Evolutionary conservation across 1,140 invertebrate genomes (phyloP), one percentile per base, ranked within the genome.

Genomic region (Cardiocondyla obscurior): DNA sequence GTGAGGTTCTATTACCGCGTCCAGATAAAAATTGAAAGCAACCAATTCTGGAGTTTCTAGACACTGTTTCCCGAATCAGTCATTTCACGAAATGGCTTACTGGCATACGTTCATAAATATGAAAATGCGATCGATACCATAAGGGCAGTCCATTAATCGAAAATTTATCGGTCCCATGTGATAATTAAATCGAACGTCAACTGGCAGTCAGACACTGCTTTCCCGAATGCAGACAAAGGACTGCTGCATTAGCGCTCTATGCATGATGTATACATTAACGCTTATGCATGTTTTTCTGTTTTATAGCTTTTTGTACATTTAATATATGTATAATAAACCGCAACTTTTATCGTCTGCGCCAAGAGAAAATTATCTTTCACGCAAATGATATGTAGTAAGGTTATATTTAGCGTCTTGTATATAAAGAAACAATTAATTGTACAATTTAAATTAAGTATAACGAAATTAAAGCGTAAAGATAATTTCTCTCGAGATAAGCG

Each of bases 1-100:
- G 49, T 72, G 58, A 57, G 25, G 3, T 2, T 53, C 7, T 7
- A 14, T 55, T 39, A 51, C 83, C 12, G 36, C 72, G 77, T 87
- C 85, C 88, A 89, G 88, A 89, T 79, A n/a, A 89, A 89, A 87
- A 87, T 89, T 89, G 88, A 69, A 62, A 60, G 69, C 55, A 83
- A 88, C 81, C 85, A 83, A 89, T 88, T 91, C 87, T 89, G 87
- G 85, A 91, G 53, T 74, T 72, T 90, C 33, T 83, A 84, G 16
- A 72, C 36, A 49, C 28, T 55, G 44, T 30, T 42, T 72, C 22
- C 19, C 72, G 44, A 65, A 10, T 86, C 72, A 6, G 22, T 81
- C 10, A 49, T 55, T n/a, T 33, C 10, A 81, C 12, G 62, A 51
- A 67, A 67, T 53, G 42, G 60, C 46, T 65, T 28, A 64, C 64